Conservation (phyloP, 2,888 invertebrate genomes). For the Galeopsomyia nigrocyanea region DNA sequence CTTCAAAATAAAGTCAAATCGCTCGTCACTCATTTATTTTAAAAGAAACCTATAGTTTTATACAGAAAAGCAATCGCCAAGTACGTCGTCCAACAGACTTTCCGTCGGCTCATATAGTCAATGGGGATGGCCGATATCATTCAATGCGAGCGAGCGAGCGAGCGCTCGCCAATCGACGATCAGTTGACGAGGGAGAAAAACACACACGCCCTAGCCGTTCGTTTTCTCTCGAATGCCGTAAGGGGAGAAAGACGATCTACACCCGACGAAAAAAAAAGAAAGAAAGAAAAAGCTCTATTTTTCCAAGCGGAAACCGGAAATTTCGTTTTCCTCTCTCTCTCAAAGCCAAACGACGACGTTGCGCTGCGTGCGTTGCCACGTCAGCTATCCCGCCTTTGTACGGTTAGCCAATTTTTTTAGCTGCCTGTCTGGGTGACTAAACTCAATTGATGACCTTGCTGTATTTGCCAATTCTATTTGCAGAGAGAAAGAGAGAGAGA, state of each 20-base stretch:
- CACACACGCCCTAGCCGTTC: conserved; percentile 34
- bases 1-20: conserved; percentile 2
- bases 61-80: conserved; percentile 37
- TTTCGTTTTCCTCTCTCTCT: conserved; percentile 46
- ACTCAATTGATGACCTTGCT: no score
- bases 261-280: conserved; percentile 2
- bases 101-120: neutral
- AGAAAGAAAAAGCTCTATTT: conserved; percentile 54
- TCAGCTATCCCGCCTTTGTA: conserved; percentile 55
- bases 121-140: conserved; percentile 42
- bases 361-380: conserved; percentile 56
- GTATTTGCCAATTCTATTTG: neutral
- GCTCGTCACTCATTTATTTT: conserved; percentile 26
- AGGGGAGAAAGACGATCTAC: conserved; percentile 21
- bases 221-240: neutral
- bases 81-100: conserved; percentile 23
- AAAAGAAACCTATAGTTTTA: conserved; percentile 13
- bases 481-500: no score
- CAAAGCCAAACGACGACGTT: conserved; percentile 54
- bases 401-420: conserved; percentile 1
- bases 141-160: conserved; percentile 40
- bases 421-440: conserved; percentile 4
- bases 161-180: conserved; percentile 41
- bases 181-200: conserved; percentile 40
- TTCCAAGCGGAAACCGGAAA: conserved; percentile 63